Evolutionary conservation across 2,888 invertebrate species (phyloP).

Genomic region (Aphodius sticticus): DNA sequence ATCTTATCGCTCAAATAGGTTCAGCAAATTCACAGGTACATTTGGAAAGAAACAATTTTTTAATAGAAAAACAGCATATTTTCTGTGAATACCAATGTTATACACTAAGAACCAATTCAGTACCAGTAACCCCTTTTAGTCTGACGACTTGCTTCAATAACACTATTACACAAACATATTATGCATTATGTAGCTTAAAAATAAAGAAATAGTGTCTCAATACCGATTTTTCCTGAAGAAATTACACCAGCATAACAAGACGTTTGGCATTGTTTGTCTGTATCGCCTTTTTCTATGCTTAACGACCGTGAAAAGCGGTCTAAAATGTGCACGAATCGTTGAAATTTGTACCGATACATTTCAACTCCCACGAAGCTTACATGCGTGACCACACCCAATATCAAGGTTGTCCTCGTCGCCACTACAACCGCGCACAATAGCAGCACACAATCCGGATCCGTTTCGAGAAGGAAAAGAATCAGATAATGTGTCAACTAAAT

Average conservation of each 20-base stretch:
- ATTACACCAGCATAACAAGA: not conserved
- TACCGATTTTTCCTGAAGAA: not conserved
- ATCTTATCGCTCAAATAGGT: too few species aligned
- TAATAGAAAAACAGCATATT: too few species aligned
- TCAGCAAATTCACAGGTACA: too few species aligned
- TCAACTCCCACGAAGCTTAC: not conserved
- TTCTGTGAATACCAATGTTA: too few species aligned
- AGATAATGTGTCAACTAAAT: conserved; percentile 4
- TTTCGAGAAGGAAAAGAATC: not conserved
- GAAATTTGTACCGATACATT: not conserved
- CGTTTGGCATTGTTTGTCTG: not conserved
- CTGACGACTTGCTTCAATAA: too few species aligned
- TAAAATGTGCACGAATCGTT: not conserved
- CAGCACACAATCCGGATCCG: not conserved
- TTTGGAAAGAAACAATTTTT: too few species aligned
- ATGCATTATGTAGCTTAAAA: too few species aligned
- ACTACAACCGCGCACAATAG: not conserved
- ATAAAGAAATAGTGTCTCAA: too few species aligned
- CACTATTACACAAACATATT: too few species aligned
- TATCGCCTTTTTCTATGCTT: not conserved
- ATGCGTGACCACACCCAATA: not conserved
- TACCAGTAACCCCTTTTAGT: too few species aligned
- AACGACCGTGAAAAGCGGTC: not conserved
- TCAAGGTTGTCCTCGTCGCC: not conserved
- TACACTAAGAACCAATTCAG: too few species aligned